Percentiles rank a stretch among this genome's conserved stretches.
phyloP scores from a whole-genome alignment of 2,888 invertebrate species.

The Merodon equestris region DNA sequence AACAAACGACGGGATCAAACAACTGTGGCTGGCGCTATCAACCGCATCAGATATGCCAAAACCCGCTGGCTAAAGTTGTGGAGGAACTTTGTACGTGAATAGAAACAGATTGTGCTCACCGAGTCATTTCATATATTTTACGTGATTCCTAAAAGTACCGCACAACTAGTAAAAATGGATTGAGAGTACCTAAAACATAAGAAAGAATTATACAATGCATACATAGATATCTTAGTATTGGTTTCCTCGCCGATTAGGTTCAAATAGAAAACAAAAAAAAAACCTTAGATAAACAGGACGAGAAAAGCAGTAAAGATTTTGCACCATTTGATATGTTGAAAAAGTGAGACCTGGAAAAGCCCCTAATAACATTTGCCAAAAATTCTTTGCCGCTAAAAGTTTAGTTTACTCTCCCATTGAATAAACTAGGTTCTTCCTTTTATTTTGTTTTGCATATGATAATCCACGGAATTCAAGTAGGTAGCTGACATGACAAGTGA shows the following conservation, averaged over 20 bases:
- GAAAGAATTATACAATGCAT: slow-evolving; percentile 34
- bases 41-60: slow-evolving; percentile 62
- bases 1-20: slow-evolving; percentile 56
- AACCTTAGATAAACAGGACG: too few relatives aligned
- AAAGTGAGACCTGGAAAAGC: slow-evolving; percentile 7
- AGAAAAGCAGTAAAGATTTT: background rate
- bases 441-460: slow-evolving; percentile 43
- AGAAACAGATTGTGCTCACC: slow-evolving; percentile 63
- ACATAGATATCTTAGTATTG: slow-evolving; percentile 28
- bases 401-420: background rate
- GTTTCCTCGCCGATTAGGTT: too few relatives aligned
- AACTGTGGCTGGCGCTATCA: slow-evolving; percentile 55
- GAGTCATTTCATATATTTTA: slow-evolving; percentile 63
- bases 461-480: slow-evolving; percentile 24
- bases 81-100: slow-evolving; percentile 57
- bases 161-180: slow-evolving; percentile 44
- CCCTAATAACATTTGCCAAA: slow-evolving; percentile 8
- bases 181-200: slow-evolving; percentile 28
- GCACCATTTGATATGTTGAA: slow-evolving; percentile 33
- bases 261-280: too few relatives aligned
- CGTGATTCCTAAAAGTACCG: slow-evolving; percentile 56
- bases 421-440: slow-evolving; percentile 22
- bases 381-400: slow-evolving; percentile 37
- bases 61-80: slow-evolving; percentile 46
- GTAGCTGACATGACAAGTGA: slow-evolving; percentile 28